These are phyloP conservation scores for Calypte anna DNA, from an alignment of 2,113 vertebrate genomes.

Conservation along the genomic window DNA sequence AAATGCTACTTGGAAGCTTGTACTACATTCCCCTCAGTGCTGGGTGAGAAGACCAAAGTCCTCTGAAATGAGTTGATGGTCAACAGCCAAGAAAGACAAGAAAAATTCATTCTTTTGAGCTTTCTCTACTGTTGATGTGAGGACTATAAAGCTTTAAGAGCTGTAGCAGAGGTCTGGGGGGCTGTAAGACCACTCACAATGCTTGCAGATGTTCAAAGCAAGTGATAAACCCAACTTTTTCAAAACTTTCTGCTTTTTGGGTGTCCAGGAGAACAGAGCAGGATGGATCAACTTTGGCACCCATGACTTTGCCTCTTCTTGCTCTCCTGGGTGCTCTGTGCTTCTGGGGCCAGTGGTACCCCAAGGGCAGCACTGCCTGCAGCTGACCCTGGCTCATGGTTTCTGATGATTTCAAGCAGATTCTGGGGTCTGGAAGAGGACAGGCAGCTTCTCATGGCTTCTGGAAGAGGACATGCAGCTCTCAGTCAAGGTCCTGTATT, in stretches of 20 bases:
- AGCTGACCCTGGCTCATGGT: background rate
- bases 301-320: background rate
- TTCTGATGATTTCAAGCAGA: background rate
- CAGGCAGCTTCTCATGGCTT: background rate
- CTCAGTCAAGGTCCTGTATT: background rate
- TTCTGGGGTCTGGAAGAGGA: background rate
- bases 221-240: background rate
- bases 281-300: no score
- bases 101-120: background rate
- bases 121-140: background rate
- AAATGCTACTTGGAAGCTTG: background rate
- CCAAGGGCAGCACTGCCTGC: background rate
- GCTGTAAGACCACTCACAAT: fast-evolving
- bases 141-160: background rate
- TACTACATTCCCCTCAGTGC: background rate
- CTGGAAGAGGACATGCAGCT: background rate
- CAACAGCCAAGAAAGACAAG: fast-evolving
- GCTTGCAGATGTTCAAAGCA: background rate
- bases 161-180: background rate
- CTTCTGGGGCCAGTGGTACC: background rate
- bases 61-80: fast-evolving
- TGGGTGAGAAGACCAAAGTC: background rate
- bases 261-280: background rate
- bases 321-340: background rate
- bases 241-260: background rate